Conservation (phyloP, 1,140 invertebrate species). For the Stratiolaelaps scimitus region DNA sequence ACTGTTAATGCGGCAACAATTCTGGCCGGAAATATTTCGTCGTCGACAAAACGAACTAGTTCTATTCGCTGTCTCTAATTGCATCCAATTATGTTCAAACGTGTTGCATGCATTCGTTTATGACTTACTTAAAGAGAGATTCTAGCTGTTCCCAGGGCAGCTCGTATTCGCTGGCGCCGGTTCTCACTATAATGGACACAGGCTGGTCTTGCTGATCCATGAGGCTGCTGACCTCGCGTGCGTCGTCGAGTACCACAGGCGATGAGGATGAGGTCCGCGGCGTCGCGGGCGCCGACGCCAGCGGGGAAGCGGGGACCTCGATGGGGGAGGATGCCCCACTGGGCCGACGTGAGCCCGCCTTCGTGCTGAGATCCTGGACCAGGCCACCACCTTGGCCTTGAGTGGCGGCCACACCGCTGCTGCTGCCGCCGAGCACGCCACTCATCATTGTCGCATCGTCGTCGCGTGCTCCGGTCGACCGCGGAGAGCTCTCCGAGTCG, state of each 20-base stretch:
- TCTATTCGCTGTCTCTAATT: too few species aligned
- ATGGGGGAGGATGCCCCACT: slow-evolving; percentile 13
- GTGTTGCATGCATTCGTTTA: too few species aligned
- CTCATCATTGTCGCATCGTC: too few species aligned
- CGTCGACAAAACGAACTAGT: too few species aligned
- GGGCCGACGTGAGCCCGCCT: slow-evolving; percentile 9
- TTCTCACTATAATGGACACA: slow-evolving; percentile 21
- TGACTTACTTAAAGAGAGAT: slow-evolving; percentile 8
- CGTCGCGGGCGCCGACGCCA: too few species aligned
- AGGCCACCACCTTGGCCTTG: background rate
- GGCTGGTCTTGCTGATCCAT: slow-evolving; percentile 1
- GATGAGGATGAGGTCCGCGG: slow-evolving; percentile 21
- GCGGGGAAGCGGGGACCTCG: background rate
- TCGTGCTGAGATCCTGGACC: slow-evolving; percentile 26
- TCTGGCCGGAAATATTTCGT: too few species aligned
- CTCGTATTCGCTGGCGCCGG: background rate
- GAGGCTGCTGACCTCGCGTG: background rate
- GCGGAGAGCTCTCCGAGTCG: too few species aligned
- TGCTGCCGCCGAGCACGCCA: too few species aligned
- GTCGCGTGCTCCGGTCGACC: too few species aligned
- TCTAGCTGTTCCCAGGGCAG: slow-evolving; percentile 17
- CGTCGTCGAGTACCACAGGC: slow-evolving; percentile 14
- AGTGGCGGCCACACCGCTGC: too few species aligned
- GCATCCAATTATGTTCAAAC: too few species aligned
- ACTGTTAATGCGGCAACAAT: too few species aligned